Conservation (phyloP, 2,797 vertebrate genomes). For the Antrozous pallidus region DNA sequence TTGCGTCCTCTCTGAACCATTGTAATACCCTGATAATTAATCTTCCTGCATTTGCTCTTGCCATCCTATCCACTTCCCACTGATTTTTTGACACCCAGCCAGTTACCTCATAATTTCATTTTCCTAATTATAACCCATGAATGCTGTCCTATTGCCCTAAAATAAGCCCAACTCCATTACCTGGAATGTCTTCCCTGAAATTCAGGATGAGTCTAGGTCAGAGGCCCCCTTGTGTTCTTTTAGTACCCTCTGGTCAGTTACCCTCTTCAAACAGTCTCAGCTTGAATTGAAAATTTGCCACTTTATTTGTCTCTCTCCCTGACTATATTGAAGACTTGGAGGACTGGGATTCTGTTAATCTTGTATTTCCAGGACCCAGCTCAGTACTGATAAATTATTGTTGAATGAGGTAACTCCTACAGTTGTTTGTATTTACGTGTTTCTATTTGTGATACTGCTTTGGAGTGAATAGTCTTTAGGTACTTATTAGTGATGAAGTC, state of each 20-base stretch:
- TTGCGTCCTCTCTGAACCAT: not conserved
- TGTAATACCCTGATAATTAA: not conserved
- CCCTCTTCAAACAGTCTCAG: not conserved
- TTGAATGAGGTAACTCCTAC: not conserved
- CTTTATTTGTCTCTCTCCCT: not conserved
- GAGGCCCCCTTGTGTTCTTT: not conserved
- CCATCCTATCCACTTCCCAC: not conserved
- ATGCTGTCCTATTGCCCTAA: not conserved
- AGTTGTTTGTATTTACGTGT: not conserved
- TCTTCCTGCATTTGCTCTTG: not conserved
- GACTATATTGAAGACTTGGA: not conserved
- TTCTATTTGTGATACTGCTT: constrained; percentile 14
- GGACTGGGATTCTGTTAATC: not conserved
- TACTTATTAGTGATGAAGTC: not conserved
- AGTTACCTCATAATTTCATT: not conserved
- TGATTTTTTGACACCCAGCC: constrained; percentile 2
- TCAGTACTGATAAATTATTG: not conserved
- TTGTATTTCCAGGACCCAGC: not conserved
- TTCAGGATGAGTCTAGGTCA: not conserved
- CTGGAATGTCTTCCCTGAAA: not conserved
- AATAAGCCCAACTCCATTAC: not conserved
- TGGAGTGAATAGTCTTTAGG: not conserved
- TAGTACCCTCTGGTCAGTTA: not conserved
- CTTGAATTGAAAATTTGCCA: not conserved
- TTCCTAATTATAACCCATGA: not conserved